Conservation (phyloP, 2,888 invertebrate genomes). For the Ecdyonurus torrentis region DNA sequence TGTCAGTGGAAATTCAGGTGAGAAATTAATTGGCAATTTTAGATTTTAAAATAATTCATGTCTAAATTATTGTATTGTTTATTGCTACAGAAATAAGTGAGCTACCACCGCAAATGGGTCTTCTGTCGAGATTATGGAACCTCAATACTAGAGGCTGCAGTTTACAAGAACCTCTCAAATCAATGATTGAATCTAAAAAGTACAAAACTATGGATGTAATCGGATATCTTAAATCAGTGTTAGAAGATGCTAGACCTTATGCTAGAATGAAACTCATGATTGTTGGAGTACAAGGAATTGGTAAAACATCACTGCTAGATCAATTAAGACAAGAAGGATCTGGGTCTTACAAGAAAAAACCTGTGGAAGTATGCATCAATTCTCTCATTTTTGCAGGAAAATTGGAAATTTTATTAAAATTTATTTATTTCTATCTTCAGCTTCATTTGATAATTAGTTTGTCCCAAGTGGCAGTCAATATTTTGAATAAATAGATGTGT, state of each 20-base stretch:
- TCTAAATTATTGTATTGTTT: not conserved
- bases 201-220: constrained; percentile 89
- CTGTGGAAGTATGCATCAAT: constrained; percentile 47
- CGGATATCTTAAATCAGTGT: constrained; percentile 75
- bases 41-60: not conserved
- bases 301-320: constrained; percentile 84
- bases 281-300: constrained; percentile 75
- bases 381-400: no score
- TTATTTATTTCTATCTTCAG: no score
- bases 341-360: constrained; percentile 49
- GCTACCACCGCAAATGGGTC: constrained; percentile 88
- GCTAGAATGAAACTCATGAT: constrained; percentile 93
- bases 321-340: constrained; percentile 75
- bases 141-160: constrained; percentile 80
- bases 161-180: constrained; percentile 70
- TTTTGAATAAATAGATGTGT: no score
- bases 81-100: constrained; percentile 51
- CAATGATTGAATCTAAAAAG: constrained; percentile 82
- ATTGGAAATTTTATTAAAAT: no score
- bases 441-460: no score
- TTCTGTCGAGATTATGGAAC: constrained; percentile 90
- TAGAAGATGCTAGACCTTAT: constrained; percentile 83
- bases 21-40: constrained; percentile 11
- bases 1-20: constrained; percentile 65
- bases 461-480: not conserved